phyloP scores from a whole-genome alignment of 2,888 invertebrate species.

The Bhutanitis thaidina region DNA sequence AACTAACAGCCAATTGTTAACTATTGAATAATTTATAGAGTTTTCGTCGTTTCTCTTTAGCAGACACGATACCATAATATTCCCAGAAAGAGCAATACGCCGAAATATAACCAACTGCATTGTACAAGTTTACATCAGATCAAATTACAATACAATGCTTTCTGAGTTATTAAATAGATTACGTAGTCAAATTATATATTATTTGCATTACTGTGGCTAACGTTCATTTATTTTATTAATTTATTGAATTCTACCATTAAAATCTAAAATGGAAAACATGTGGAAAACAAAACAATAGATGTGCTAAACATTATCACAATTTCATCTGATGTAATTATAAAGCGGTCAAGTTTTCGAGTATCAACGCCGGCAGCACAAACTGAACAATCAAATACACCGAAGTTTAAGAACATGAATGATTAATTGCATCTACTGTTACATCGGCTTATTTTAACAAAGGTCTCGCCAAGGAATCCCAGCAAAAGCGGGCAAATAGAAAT shows the following conservation, averaged over 20 bases:
- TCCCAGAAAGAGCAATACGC: background rate
- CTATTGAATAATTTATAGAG: background rate
- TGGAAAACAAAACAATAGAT: too few relatives aligned
- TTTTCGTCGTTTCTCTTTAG: background rate
- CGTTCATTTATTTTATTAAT: too few relatives aligned
- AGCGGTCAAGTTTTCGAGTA: conserved; percentile 1
- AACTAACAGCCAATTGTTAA: conserved; percentile 1
- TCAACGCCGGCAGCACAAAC: background rate
- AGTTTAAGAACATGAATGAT: background rate
- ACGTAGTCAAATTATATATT: too few relatives aligned
- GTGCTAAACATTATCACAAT: too few relatives aligned
- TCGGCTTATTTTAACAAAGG: too few relatives aligned
- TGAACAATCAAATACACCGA: background rate
- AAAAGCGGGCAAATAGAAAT: too few relatives aligned
- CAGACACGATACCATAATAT: background rate
- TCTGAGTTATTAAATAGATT: too few relatives aligned
- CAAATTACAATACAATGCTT: conserved; percentile 1
- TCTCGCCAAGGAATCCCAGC: too few relatives aligned
- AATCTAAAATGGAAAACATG: too few relatives aligned
- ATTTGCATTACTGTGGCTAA: too few relatives aligned
- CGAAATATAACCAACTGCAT: conserved; percentile 10
- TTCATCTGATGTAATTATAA: conserved; percentile 9
- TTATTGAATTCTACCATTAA: too few relatives aligned
- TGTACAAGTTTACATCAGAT: conserved; percentile 17
- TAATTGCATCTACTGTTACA: too few relatives aligned